Conservation (phyloP, 2,797 vertebrate genomes). For the Siniperca obscura region DNA sequence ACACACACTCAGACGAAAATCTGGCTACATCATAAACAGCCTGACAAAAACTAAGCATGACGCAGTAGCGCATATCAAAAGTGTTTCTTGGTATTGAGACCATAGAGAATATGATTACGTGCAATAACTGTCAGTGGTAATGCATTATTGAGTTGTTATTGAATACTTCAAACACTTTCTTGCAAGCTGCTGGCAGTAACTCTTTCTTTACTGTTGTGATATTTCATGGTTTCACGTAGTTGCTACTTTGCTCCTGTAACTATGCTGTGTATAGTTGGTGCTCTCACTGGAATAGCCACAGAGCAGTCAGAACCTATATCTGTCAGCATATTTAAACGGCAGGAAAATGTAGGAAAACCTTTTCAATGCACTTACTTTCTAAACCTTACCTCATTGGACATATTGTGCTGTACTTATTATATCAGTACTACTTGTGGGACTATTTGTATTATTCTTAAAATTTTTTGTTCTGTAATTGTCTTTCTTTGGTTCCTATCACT, state of each 20-base stretch:
- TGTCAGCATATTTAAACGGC: neutral
- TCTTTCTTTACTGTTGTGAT: slow-evolving; percentile 28
- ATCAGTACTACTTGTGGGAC: neutral
- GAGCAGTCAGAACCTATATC: neutral
- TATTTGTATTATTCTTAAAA: neutral
- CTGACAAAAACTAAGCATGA: slow-evolving; percentile 42
- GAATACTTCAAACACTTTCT: slow-evolving; percentile 53
- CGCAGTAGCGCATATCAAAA: slow-evolving; percentile 45
- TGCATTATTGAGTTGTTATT: slow-evolving; percentile 64
- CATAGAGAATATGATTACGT: slow-evolving; percentile 56
- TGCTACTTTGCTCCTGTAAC: slow-evolving; percentile 23
- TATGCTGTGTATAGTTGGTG: neutral
- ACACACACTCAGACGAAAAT: slow-evolving; percentile 19
- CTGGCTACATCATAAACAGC: slow-evolving; percentile 47
- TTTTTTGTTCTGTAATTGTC: neutral
- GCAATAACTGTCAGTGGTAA: slow-evolving; percentile 57
- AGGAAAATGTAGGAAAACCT: neutral
- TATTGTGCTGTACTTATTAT: neutral
- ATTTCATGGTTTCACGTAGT: slow-evolving; percentile 26
- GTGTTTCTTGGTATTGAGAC: slow-evolving; percentile 60
- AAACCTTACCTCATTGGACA: neutral
- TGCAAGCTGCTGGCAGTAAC: slow-evolving; percentile 31
- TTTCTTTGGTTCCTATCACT: neutral
- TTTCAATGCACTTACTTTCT: neutral
- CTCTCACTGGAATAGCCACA: slow-evolving; percentile 6